These are phyloP conservation scores for Fratercula arctica DNA, from an alignment of 2,797 vertebrate genomes.

Conservation along the genomic window DNA sequence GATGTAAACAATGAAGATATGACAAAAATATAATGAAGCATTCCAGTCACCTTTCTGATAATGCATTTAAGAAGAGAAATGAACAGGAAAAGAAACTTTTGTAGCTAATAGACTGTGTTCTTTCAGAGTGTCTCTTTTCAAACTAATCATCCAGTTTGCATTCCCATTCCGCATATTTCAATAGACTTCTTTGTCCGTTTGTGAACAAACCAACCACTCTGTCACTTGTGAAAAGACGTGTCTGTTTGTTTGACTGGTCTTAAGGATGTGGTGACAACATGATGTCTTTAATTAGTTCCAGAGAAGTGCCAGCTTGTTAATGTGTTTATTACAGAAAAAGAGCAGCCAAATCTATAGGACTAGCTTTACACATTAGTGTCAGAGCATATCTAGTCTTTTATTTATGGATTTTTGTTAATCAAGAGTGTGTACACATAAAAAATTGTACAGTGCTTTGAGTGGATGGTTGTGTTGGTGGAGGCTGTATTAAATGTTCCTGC, in stretches of 20 bases:
- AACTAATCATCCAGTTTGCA: neutral
- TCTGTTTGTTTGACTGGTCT: neutral
- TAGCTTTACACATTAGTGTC: neutral
- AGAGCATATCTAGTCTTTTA: neutral
- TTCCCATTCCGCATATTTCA: neutral
- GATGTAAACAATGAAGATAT: neutral
- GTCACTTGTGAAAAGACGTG: neutral
- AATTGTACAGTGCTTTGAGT: neutral
- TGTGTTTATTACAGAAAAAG: neutral
- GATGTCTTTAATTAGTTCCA: neutral
- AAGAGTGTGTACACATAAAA: neutral
- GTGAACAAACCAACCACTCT: neutral
- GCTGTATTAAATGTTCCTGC: neutral
- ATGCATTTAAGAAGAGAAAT: neutral
- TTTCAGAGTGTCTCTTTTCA: neutral
- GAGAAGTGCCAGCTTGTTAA: neutral
- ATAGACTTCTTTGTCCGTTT: neutral
- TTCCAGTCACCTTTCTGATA: neutral
- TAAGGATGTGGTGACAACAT: neutral
- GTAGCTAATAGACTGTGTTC: neutral
- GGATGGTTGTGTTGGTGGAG: neutral
- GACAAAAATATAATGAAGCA: neutral
- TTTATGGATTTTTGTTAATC: neutral
- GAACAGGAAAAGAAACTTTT: neutral
- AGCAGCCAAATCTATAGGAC: neutral